Base-by-base conservation (phyloP, 2,888 invertebrate genomes). In the Uropetala carovei region DNA sequence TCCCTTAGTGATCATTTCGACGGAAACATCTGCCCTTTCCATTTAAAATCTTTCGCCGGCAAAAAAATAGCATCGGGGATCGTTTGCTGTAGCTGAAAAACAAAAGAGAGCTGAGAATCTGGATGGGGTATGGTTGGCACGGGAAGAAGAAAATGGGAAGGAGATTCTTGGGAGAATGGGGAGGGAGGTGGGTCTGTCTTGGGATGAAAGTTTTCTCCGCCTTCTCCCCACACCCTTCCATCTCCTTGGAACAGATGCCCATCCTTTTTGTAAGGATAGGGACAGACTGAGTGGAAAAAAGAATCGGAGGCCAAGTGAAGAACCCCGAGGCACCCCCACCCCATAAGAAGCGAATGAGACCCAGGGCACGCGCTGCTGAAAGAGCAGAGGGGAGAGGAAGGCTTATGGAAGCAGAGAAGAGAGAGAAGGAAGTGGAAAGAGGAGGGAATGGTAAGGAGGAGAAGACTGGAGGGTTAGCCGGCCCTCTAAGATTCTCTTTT, bases 261-360 rank as follows among this genome's bases (percentile, higher is more conserved):
- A 13, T 64, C 64, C 64, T 86, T 60, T 89, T 64, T 56, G 89
- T 89, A 64, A 59, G 86, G 82, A 82, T 82, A 30, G 43, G 82
- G 11, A 18, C 89, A 89, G 89, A 68, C 89, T 64, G 89, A 89
- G 89, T 64, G 43, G 89, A 89, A 89, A 89, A 64, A 58, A 89
- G 68, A 68, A 89, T 27, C 64, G 64, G 30, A 43, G 60, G 56
- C 64, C 64, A 16, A 43, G 64, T 43, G 43, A 43, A 16, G 64
- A 64, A 56, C 89, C 89, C n/a, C 43, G 89, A 9, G 89, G 89
- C 68, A 89, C 89, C 89, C 89, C 86, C 86, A 60, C 59, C 30
- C 86, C 43, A 16, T 82, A 30, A 43, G 83, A 57, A 57, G 56
- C 18, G 83, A n/a, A 89, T 60, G 64, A 30, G 30, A 30, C 22